A percentile compares a stretch with the other conserved stretches of the same genome.
Conservation (phyloP, 1,140 invertebrate species). For the Caenorhabditis latens region DNA sequence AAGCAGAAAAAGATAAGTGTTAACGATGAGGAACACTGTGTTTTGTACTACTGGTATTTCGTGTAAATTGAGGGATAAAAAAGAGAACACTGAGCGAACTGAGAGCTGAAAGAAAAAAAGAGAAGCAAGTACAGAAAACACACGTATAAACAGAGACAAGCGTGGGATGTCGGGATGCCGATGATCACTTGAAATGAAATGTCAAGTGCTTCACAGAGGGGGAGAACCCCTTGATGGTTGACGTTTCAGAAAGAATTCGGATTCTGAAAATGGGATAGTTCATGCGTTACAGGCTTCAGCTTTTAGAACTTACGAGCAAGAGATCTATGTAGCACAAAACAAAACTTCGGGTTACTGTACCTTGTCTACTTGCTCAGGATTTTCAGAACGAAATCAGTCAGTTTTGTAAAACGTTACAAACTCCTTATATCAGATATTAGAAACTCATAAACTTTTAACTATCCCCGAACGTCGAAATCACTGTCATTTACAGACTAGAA, state of each 20-base stretch:
- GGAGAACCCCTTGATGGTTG: not conserved
- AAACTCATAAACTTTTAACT: too few relatives aligned
- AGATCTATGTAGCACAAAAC: too few relatives aligned
- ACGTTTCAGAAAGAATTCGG: not conserved
- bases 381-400: too few relatives aligned
- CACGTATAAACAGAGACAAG: slow-evolving; percentile 40
- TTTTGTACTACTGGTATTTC: slow-evolving; percentile 34
- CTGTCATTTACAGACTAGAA: too few relatives aligned
- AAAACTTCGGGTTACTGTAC: too few relatives aligned
- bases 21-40: slow-evolving; percentile 17
- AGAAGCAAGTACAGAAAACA: slow-evolving; percentile 18
- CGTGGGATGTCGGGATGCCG: slow-evolving; percentile 42
- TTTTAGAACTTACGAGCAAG: too few relatives aligned
- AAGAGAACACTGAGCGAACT: not conserved
- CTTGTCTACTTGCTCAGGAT: too few relatives aligned
- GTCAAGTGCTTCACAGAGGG: slow-evolving; percentile 23
- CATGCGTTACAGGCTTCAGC: too few relatives aligned
- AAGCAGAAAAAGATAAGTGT: slow-evolving; percentile 21
- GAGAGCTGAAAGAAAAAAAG: not conserved
- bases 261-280: too few relatives aligned
- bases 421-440: too few relatives aligned
- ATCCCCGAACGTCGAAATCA: too few relatives aligned
- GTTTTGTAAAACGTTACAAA: too few relatives aligned
- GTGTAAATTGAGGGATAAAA: not conserved
- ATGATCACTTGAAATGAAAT: slow-evolving; percentile 50